Evolutionary conservation across 1,140 invertebrate species (phyloP).

Genomic region (Globodera rostochiensis): DNA sequence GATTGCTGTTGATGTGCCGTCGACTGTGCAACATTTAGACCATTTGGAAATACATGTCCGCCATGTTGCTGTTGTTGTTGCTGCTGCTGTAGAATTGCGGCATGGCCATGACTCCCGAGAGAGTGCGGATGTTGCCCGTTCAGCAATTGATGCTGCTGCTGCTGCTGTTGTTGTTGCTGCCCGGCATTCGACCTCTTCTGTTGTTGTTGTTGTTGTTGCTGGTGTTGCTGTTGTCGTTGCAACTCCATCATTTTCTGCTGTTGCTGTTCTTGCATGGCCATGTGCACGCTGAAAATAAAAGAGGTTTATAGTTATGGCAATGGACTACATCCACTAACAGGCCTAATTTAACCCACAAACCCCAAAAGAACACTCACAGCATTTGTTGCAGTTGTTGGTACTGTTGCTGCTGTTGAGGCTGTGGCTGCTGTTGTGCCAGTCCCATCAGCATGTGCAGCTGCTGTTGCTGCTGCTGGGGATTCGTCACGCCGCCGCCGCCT

Average conservation of each 20-base stretch:
- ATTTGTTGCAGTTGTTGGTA: constrained; percentile 28
- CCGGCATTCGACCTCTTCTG: constrained; percentile 25
- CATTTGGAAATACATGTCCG: constrained; percentile 5
- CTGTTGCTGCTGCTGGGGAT: neutral
- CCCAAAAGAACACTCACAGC: neutral
- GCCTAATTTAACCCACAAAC: neutral
- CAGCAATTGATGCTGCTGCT: constrained; percentile 19
- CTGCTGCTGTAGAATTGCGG: neutral
- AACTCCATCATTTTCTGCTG: constrained; percentile 31
- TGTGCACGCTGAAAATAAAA: constrained; percentile 22
- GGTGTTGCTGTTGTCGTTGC: constrained; percentile 38
- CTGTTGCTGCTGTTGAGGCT: constrained; percentile 24
- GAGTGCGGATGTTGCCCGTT: constrained; percentile 12
- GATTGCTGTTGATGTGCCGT: neutral
- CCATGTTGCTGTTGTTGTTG: constrained; percentile 8
- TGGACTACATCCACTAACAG: too few species aligned
- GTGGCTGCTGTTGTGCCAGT: constrained; percentile 3
- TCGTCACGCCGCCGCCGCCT: neutral
- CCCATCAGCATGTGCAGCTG: neutral
- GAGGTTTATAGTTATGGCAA: neutral
- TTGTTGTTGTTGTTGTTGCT: constrained; percentile 43
- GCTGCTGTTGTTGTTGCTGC: constrained; percentile 11
- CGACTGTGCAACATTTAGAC: neutral
- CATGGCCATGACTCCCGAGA: neutral
- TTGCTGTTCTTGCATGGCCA: constrained; percentile 27